Evolutionary conservation across 2,797 vertebrate genomes (phyloP).

Genomic region (Amblyraja radiata): DNA sequence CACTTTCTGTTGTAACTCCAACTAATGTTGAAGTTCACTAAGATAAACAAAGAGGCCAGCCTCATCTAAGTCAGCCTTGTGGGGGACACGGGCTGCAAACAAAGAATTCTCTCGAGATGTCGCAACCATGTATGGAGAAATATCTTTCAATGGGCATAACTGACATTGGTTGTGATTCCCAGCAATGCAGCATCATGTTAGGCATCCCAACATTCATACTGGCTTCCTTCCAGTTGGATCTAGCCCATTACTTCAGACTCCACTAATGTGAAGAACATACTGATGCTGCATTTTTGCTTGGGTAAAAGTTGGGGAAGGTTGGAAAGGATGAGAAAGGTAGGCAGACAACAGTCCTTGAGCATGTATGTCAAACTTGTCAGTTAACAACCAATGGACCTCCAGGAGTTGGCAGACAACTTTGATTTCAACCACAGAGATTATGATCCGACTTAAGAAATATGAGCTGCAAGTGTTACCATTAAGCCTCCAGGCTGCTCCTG

Average conservation of each 20-base stretch:
- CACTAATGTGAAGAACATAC: background rate
- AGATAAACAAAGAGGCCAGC: background rate
- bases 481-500: constrained; percentile 26
- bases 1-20: background rate
- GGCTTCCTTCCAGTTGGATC: constrained; percentile 3
- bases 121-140: constrained; percentile 14
- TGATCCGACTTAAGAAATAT: constrained; percentile 3
- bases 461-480: background rate
- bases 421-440: constrained; percentile 10
- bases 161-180: background rate
- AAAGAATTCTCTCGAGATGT: background rate
- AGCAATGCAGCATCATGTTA: background rate
- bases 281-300: background rate
- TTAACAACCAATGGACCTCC: background rate
- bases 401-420: background rate
- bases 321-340: background rate
- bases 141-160: background rate
- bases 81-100: background rate
- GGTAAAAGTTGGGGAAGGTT: background rate
- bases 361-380: background rate
- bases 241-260: background rate
- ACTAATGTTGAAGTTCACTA: background rate
- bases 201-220: constrained; percentile 1
- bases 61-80: background rate
- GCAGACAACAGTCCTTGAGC: background rate